Percentiles rank a stretch among this genome's conserved stretches.
Conservation (phyloP, 1,140 invertebrate species). For the Drosophila biarmipes region DNA sequence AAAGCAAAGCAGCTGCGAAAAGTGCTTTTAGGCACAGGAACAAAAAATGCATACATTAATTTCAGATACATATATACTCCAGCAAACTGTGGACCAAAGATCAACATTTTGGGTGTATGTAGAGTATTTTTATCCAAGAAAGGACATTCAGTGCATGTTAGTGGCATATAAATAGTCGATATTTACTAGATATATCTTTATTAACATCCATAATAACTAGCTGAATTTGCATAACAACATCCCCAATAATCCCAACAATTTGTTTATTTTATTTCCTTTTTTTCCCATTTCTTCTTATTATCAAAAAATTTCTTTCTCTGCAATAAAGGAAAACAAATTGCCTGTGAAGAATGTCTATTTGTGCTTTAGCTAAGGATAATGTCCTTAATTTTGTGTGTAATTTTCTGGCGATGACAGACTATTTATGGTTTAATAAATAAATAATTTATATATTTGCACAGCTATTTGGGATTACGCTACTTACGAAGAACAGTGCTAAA, state of each 20-base stretch:
- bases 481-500: constrained; percentile 6
- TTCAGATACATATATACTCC: constrained; percentile 39
- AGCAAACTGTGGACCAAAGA: constrained; percentile 54
- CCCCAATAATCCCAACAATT: too few species aligned
- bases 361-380: constrained; percentile 27
- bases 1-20: constrained; percentile 30
- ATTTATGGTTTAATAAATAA: constrained; percentile 13
- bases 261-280: background rate
- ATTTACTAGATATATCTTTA: background rate
- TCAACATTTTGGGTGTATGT: constrained; percentile 8
- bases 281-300: background rate
- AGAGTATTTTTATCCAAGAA: background rate
- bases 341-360: constrained; percentile 17
- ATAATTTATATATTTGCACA: background rate
- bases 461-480: background rate
- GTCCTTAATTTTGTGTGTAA: constrained; percentile 19
- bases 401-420: constrained; percentile 21
- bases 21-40: constrained; percentile 59
- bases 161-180: background rate
- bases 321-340: constrained; percentile 7
- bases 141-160: background rate
- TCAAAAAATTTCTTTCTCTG: background rate
- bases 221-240: too few species aligned
- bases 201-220: too few species aligned
- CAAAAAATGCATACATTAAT: constrained; percentile 21